A percentile compares a stretch with the other conserved stretches of the same genome.
Conservation (phyloP, 2,797 vertebrate species). For the Fistularia tabacaria region DNA sequence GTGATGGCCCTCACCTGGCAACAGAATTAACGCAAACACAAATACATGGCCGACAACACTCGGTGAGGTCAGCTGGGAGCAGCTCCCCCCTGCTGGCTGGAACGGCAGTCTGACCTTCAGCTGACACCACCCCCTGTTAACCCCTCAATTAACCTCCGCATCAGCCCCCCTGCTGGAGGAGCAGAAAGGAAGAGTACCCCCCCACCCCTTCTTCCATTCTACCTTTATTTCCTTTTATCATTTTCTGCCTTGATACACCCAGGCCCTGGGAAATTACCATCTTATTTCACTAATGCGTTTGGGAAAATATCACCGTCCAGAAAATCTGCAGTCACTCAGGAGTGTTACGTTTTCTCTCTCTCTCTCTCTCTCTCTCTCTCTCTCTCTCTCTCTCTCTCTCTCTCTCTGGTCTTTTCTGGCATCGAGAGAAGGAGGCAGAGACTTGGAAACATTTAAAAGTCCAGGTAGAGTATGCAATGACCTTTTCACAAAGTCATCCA, state of each 20-base stretch:
- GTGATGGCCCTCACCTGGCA: conserved; percentile 29
- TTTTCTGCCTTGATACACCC: conserved; percentile 71
- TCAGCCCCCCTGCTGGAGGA: conserved; percentile 46
- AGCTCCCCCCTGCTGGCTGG: conserved; percentile 53
- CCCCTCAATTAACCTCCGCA: conserved; percentile 73
- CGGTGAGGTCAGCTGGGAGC: conserved; percentile 41
- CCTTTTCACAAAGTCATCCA: conserved; percentile 82
- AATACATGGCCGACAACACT: conserved; percentile 46
- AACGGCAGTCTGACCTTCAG: conserved; percentile 69
- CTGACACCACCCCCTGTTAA: conserved; percentile 68
- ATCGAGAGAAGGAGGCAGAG: conserved; percentile 10
- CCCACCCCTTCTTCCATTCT: conserved; percentile 21
- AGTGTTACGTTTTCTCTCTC: conserved; percentile 44
- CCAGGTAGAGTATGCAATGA: conserved; percentile 76
- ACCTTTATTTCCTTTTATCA: conserved; percentile 63
- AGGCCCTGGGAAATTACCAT: conserved; percentile 69
- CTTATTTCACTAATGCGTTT: conserved; percentile 72
- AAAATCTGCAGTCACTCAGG: conserved; percentile 63
- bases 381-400: conserved; percentile 22
- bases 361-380: too few species aligned
- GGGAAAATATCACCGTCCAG: conserved; percentile 58
- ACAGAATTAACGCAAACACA: conserved; percentile 31
- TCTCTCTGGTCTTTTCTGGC: too few species aligned
- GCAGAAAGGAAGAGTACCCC: conserved; percentile 25
- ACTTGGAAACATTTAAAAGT: conserved; percentile 56